Percentiles rank a stretch among this genome's conserved stretches.
Evolutionary conservation across 2,113 vertebrate species (phyloP).

Genomic region (Casuarius casuarius): DNA sequence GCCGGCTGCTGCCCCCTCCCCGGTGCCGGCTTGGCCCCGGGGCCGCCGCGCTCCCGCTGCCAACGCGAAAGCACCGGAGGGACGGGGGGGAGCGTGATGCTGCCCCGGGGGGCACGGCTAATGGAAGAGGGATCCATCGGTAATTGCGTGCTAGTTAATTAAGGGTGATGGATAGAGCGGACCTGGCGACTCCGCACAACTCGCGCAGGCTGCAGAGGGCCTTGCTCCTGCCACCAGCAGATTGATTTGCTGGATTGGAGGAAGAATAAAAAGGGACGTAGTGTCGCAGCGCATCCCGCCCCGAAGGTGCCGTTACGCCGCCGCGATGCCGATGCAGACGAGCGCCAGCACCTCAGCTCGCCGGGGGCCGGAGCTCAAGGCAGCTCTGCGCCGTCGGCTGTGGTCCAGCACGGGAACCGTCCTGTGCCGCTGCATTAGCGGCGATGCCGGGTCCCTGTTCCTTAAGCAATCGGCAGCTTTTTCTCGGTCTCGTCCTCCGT

Average conservation of each 20-base stretch:
- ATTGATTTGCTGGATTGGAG: constrained; percentile 46
- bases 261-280: background rate
- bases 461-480: too few relatives aligned
- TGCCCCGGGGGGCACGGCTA: constrained; percentile 34
- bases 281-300: rapidly evolving
- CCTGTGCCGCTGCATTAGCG: too few relatives aligned
- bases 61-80: background rate
- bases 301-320: background rate
- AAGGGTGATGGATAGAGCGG: constrained; percentile 72
- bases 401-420: too few relatives aligned
- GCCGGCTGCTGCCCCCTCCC: too few relatives aligned
- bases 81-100: constrained; percentile 14
- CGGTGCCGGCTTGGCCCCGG: background rate
- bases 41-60: background rate
- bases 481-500: too few relatives aligned
- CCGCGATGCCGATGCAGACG: too few relatives aligned
- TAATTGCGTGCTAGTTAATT: constrained; percentile 79
- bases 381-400: too few relatives aligned
- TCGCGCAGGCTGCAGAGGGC: constrained; percentile 3
- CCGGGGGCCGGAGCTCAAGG: too few relatives aligned
- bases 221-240: constrained; percentile 23
- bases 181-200: background rate
- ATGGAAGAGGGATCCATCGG: constrained; percentile 67
- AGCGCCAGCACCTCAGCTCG: too few relatives aligned
- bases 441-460: too few relatives aligned